Conservation (phyloP, 2,888 invertebrate genomes). For the Oxycera nigricornis region DNA sequence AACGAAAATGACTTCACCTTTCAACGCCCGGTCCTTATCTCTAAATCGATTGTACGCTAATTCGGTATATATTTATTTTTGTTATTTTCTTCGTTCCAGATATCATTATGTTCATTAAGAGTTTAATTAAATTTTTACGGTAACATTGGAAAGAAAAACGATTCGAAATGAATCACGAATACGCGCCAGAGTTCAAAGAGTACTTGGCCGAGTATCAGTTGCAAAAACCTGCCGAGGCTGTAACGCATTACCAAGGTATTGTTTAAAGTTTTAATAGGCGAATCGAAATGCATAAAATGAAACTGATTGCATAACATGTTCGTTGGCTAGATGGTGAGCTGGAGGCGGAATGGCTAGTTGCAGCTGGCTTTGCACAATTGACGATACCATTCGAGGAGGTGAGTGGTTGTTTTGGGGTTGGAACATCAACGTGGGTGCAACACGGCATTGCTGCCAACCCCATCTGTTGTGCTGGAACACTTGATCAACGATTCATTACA, state of each 20-base stretch:
- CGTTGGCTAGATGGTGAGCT: constrained; percentile 63
- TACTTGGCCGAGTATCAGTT: constrained; percentile 59
- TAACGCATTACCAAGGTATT: constrained; percentile 59
- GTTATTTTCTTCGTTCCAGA: background rate
- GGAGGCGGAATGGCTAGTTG: constrained; percentile 66
- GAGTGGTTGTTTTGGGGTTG: constrained; percentile 34
- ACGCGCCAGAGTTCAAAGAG: constrained; percentile 60
- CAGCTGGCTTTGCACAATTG: constrained; percentile 65
- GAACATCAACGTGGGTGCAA: background rate
- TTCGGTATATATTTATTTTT: background rate
- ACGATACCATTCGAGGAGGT: constrained; percentile 63
- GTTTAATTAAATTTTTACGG: background rate
- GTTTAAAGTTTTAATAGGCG: background rate
- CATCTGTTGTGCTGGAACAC: background rate
- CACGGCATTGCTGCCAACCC: background rate
- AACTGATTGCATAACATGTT: background rate
- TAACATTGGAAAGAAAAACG: background rate
- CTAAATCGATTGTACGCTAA: background rate
- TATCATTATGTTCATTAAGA: background rate
- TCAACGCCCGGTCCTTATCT: too few relatives aligned
- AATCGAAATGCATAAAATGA: too few relatives aligned
- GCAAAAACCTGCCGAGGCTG: constrained; percentile 57
- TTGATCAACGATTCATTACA: constrained; percentile 46
- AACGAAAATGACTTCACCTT: too few relatives aligned
- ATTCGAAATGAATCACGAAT: constrained; percentile 55